Evolutionary conservation across 92 coral and sea anemone species (phyloP).

Genomic region (Virgularia gustaviana): DNA sequence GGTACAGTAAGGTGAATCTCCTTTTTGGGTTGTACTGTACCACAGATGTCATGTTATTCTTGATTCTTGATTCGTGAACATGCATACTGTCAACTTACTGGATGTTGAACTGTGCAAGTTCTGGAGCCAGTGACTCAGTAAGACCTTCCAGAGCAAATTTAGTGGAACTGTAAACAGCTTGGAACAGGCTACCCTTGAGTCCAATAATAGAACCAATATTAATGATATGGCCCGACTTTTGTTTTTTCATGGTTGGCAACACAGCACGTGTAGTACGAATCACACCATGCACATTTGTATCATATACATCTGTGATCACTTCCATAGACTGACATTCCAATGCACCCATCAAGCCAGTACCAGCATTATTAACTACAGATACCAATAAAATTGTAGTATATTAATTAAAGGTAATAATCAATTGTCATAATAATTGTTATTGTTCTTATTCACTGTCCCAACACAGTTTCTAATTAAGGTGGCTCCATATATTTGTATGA

Average conservation of each 20-base stretch:
- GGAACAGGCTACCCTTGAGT: conserved; percentile 66
- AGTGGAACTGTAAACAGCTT: conserved; percentile 71
- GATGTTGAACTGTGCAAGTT: conserved; percentile 30
- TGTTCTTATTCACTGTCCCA: too few relatives aligned
- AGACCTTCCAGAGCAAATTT: conserved; percentile 86
- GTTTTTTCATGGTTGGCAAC: conserved; percentile 75
- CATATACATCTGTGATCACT: conserved; percentile 56
- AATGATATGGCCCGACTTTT: conserved; percentile 67
- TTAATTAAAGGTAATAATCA: too few relatives aligned
- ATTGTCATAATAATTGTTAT: too few relatives aligned
- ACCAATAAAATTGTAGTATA: neutral
- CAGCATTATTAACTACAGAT: conserved; percentile 79
- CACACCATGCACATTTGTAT: conserved; percentile 75
- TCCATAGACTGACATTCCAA: conserved; percentile 65
- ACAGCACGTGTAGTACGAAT: conserved; percentile 69
- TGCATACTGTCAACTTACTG: too few relatives aligned
- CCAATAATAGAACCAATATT: conserved; percentile 74
- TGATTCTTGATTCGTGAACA: too few relatives aligned
- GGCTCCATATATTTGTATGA: too few relatives aligned
- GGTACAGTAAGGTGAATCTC: too few relatives aligned
- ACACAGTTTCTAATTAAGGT: too few relatives aligned
- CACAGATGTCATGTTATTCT: too few relatives aligned
- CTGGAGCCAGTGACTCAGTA: conserved; percentile 76
- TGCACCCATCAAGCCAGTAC: conserved; percentile 70
- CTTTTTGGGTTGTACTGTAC: too few relatives aligned